A percentile compares a stretch with the other conserved stretches of the same genome.
Evolutionary conservation across 2,797 vertebrate genomes (phyloP).

Genomic region (Peromyscus nudipes): DNA sequence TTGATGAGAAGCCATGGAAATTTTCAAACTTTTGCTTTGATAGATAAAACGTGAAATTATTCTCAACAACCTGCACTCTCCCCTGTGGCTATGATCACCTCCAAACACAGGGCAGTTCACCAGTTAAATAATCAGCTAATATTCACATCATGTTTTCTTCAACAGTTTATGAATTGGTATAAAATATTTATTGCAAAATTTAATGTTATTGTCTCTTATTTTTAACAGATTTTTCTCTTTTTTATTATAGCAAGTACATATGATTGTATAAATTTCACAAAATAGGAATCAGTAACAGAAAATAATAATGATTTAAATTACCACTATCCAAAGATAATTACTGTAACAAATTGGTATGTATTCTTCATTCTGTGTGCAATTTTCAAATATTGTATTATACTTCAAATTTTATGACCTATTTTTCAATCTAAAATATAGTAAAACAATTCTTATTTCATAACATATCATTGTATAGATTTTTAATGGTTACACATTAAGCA

Average conservation of each 20-base stretch:
- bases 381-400: neutral
- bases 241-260: neutral
- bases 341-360: neutral
- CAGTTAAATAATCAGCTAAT: neutral
- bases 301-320: constrained; percentile 12
- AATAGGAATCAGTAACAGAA: constrained; percentile 29
- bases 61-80: neutral
- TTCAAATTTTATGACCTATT: constrained; percentile 10
- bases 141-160: neutral
- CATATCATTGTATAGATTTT: neutral
- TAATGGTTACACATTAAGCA: neutral
- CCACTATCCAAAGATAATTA: neutral
- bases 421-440: neutral
- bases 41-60: constrained; percentile 46
- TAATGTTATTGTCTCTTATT: neutral
- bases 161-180: constrained; percentile 29
- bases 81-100: neutral
- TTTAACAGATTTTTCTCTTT: constrained; percentile 7
- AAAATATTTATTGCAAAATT: constrained; percentile 64
- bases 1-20: constrained; percentile 67
- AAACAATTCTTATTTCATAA: neutral
- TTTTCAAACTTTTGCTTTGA: constrained; percentile 13
- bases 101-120: neutral
- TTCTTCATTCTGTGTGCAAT: neutral
- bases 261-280: neutral